Base-by-base conservation (phyloP, 2,888 invertebrate genomes). In the Apoda limacodes region DNA sequence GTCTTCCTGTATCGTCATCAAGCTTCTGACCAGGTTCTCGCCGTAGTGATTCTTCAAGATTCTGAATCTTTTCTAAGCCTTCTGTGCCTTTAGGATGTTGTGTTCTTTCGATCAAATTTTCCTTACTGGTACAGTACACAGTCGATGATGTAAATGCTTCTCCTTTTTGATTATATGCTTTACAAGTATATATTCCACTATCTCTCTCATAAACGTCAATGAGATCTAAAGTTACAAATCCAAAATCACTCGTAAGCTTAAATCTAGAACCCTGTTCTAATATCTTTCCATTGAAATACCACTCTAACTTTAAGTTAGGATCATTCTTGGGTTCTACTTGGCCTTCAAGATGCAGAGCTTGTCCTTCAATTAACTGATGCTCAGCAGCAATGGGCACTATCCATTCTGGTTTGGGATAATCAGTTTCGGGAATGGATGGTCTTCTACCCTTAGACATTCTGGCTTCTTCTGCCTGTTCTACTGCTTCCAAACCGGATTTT, bases 1-100 rank as follows among this genome's bases (percentile, higher is more conserved):
- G 87, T 57, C 91, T 88, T 6, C 93, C 94, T 41, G 87, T 87
- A 42, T 93, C 93, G 24, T 86, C 84, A 38, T 90, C 89, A 1
- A 87, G 81, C 11, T 84, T 78, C 36, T 83, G 84, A 13, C 85
- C 85, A 34, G 89, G 89, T 39, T 88, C 88, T 55, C 83, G 85
- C 40, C 89, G 87, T 13, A 94, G 81, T 3, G 93, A 91, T 48
- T 94, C 94, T 68, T 95, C 95, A 20, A 95, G 83, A 56, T 92
- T 90, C 70, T 94, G 93, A 51, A 95, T 95, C 52, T 92, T 92
- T 63, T 93, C 93, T 37, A 95, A 80, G 28, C 95, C 95, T 71
- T 93, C 92, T 44, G 92, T 89, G n/a, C 95, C 95, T 76, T 95
- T 95, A 30, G 95, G 95, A 86, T 95, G 95, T 69, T 95, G 94